phyloP scores from a whole-genome alignment of 1,140 invertebrate species.

The Drosophila suzukii region DNA sequence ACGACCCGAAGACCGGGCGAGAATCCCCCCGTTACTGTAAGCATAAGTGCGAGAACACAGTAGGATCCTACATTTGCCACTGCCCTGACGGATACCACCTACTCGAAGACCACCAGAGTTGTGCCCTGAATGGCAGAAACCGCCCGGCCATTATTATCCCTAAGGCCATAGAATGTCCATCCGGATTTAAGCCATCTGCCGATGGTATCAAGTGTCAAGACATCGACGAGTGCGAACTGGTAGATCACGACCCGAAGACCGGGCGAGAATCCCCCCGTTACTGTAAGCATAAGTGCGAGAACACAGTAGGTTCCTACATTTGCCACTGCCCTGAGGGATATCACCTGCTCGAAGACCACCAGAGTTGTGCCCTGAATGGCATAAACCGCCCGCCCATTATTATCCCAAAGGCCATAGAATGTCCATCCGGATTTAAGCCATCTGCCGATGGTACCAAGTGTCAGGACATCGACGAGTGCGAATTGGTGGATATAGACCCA shows the following conservation, averaged over 20 bases:
- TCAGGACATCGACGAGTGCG: conserved; percentile 89
- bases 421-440: neutral
- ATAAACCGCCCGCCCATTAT: neutral
- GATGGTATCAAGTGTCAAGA: too few relatives aligned
- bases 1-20: conserved; percentile 67
- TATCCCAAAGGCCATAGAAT: neutral
- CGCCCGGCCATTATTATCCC: neutral
- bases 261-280: conserved; percentile 63
- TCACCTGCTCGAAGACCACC: conserved; percentile 72
- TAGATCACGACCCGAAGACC: conserved; percentile 65
- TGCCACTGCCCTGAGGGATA: conserved; percentile 86
- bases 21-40: conserved; percentile 85
- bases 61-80: conserved; percentile 87
- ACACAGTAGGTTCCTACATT: conserved; percentile 87
- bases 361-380: conserved; percentile 72
- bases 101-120: conserved; percentile 75
- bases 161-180: neutral
- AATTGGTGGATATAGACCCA: conserved; percentile 65
- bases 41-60: conserved; percentile 87
- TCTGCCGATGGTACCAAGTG: conserved; percentile 65
- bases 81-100: conserved; percentile 84
- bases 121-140: conserved; percentile 51
- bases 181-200: too few relatives aligned
- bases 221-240: conserved; percentile 87
- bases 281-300: conserved; percentile 88